Base-by-base conservation (phyloP, 2,797 vertebrate species). In the Chiloscyllium punctatum region DNA sequence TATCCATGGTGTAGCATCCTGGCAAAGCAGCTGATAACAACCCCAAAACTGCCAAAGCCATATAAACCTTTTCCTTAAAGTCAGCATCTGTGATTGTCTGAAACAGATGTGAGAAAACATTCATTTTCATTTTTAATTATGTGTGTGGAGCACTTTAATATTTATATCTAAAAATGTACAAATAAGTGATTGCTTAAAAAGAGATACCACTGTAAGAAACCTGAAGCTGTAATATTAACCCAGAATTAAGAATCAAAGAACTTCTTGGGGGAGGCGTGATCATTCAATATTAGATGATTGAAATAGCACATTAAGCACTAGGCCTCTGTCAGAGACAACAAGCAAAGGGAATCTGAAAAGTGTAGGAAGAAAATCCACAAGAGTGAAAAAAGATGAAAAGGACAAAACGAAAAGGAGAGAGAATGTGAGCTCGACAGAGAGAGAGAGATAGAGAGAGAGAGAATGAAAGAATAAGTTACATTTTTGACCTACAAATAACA, bases 1-100 rank as follows among this genome's bases (percentile, higher is more conserved):
- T 98, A 96, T 98, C 98, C 98, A 99, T 98, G 1, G 99, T 98
- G 21, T 99, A 98, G 69, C 98, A 98, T 2, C 98, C 98, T 0
- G 98, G 98, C 96, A 99, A 99, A 0, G 98, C 98, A 2, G 98
- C 98, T 2, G 98, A 98, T 96, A 98, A 91, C 95, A 98, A 97
- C 1, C 98, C 98, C 96, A 98, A 97, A 48, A 98, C 97, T 96
- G 98, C 97, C 68, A 97, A 97, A 96, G 98, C 98, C 1, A 98
- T 98, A 97, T 98, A 98, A n/a, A 98, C 97, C 97, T 98, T 96
- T 1, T 97, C 97, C 48, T 97, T 97, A 5, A 97, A 97, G 0
- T 97, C 97, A 0, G 96, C 96, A 1, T 98, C 98, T 0, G 98
- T 96, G 95, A 98, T 97, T 97, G 98, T 97, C 98, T 98, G 96